phyloP scores from a whole-genome alignment of 2,888 invertebrate species.

The Cerceris rybyensis region DNA sequence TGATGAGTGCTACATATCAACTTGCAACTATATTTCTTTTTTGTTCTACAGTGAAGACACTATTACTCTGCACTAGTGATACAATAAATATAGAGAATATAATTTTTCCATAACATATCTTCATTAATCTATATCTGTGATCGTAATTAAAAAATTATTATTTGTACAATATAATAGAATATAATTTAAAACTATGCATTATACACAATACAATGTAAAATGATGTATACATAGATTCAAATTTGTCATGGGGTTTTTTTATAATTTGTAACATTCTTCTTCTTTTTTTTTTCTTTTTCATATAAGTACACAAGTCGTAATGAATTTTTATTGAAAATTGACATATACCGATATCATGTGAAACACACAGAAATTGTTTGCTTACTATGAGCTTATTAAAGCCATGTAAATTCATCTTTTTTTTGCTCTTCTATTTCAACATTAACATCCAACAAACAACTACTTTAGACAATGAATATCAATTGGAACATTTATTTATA shows the following conservation, averaged over 20 bases:
- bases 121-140: constrained; percentile 44
- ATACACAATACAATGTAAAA: constrained; percentile 31
- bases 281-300: constrained; percentile 1
- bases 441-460: neutral
- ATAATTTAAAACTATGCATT: constrained; percentile 41
- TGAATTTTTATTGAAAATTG: constrained; percentile 33
- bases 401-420: constrained; percentile 34
- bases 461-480: neutral
- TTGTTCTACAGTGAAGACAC: constrained; percentile 27
- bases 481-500: constrained; percentile 1
- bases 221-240: constrained; percentile 33
- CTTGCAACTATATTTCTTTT: constrained; percentile 35
- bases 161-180: constrained; percentile 33
- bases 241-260: constrained; percentile 53
- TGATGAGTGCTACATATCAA: constrained; percentile 49
- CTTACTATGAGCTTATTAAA: constrained; percentile 29
- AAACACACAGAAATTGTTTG: constrained; percentile 10
- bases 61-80: constrained; percentile 39
- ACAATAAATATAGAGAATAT: constrained; percentile 42
- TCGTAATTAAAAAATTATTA: constrained; percentile 34
- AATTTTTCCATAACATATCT: constrained; percentile 28
- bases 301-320: constrained; percentile 28
- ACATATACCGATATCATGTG: constrained; percentile 26
- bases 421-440: neutral
- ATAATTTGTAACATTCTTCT: constrained; percentile 26